Percentiles rank a stretch among this genome's conserved stretches.
Evolutionary conservation across 2,888 invertebrate genomes (phyloP).

Genomic region (Eretmocerus hayati): DNA sequence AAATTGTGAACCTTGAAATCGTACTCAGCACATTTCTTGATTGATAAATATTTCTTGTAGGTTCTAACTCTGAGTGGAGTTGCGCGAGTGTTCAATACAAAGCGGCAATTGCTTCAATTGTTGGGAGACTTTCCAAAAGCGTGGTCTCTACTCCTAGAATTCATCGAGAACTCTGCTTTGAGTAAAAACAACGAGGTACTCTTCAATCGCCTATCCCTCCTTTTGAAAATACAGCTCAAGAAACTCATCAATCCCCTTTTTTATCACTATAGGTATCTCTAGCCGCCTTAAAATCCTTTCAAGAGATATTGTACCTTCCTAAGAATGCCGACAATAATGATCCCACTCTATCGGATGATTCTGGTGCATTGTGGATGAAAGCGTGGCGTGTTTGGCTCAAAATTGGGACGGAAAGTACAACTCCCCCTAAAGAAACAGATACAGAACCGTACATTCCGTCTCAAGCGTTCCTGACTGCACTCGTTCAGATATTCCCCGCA

Average conservation of each 20-base stretch:
- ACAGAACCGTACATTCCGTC: conserved; percentile 76
- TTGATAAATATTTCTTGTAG: conserved; percentile 46
- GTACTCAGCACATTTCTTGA: no score
- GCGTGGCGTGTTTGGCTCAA: conserved; percentile 85
- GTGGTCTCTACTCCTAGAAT: conserved; percentile 89
- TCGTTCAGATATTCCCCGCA: conserved; percentile 92
- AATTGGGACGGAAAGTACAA: conserved; percentile 74
- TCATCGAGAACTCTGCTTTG: conserved; percentile 87
- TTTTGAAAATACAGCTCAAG: neutral
- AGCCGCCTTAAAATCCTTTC: conserved; percentile 93
- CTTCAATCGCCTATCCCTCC: no score
- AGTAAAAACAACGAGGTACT: conserved; percentile 92
- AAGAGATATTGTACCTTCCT: conserved; percentile 78
- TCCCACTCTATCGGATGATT: conserved; percentile 44
- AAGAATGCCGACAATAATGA: conserved; percentile 50
- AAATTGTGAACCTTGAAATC: no score
- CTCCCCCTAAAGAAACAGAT: conserved; percentile 51
- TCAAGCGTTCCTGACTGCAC: conserved; percentile 86
- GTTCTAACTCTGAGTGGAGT: conserved; percentile 86
- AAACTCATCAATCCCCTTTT: neutral
- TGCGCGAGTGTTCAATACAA: conserved; percentile 85
- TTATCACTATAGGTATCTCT: conserved; percentile 63
- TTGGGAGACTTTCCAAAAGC: conserved; percentile 88
- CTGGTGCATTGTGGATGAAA: conserved; percentile 64
- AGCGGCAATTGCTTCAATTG: conserved; percentile 73